These are phyloP conservation scores for Smutsia temminckii DNA, from an alignment of 2,797 vertebrate genomes.

Conservation along the genomic window DNA sequence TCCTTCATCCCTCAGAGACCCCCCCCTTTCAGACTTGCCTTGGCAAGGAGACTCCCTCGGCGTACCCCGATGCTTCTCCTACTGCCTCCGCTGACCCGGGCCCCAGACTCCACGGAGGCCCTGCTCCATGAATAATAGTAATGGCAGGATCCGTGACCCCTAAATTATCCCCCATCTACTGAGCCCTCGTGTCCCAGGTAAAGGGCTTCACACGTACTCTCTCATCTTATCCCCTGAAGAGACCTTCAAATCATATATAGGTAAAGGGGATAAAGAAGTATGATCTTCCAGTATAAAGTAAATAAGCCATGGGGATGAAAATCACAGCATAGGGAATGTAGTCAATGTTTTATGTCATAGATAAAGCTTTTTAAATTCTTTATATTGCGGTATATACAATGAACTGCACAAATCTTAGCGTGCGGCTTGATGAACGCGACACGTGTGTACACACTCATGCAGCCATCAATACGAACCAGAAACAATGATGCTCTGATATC, in stretches of 20 bases:
- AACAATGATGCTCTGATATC: no score
- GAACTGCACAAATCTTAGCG: no score
- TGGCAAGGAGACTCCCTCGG: background rate
- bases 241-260: background rate
- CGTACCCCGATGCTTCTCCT: background rate
- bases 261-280: no score
- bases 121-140: background rate
- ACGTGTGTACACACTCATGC: no score
- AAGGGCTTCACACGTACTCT: background rate
- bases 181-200: background rate
- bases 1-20: background rate
- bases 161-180: background rate
- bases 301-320: no score
- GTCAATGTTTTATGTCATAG: no score
- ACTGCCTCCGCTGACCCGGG: background rate
- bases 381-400: no score
- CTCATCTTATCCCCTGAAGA: background rate
- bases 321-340: no score
- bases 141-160: background rate
- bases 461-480: no score
- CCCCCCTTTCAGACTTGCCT: background rate
- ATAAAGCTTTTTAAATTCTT: no score
- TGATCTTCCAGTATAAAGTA: no score
- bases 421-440: no score
- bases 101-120: conserved; percentile 18